phyloP scores from a whole-genome alignment of 2,113 vertebrate species.

The Alethe diademata region DNA sequence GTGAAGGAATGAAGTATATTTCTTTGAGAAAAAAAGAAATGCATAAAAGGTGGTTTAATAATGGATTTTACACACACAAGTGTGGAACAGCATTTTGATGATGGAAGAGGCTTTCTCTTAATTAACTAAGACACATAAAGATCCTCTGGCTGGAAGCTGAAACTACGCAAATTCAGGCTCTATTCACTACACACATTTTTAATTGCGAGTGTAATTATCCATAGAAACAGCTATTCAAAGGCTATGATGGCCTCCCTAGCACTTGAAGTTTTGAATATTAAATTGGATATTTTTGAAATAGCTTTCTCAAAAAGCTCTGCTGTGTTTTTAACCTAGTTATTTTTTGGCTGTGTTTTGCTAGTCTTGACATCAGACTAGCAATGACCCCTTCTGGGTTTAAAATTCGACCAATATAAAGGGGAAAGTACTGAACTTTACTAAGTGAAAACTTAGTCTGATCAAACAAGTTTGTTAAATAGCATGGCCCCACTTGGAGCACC shows the following conservation, averaged over 20 bases:
- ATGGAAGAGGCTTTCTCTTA: neutral
- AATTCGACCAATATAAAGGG: neutral
- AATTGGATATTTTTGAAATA: neutral
- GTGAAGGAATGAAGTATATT: neutral
- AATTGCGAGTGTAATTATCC: constrained; percentile 8
- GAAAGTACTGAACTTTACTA: neutral
- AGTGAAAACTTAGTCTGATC: neutral
- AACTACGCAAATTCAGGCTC: constrained; percentile 4
- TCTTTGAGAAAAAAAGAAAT: neutral
- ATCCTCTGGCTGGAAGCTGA: neutral
- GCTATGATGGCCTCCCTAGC: constrained; percentile 12
- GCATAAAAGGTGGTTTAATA: neutral
- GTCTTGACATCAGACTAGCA: neutral
- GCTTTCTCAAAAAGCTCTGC: neutral
- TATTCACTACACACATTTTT: constrained; percentile 31
- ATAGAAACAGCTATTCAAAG: constrained; percentile 38
- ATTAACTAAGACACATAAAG: constrained; percentile 10
- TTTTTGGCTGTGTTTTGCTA: neutral
- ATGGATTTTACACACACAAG: neutral
- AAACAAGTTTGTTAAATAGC: neutral
- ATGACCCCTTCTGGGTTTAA: neutral
- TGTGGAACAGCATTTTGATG: neutral
- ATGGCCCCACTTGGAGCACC: neutral
- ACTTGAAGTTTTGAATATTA: constrained; percentile 42
- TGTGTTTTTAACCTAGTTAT: constrained; percentile 19